Percentiles rank a stretch among this genome's conserved stretches.
Evolutionary conservation across 2,888 invertebrate genomes (phyloP).

Genomic region (Parnassius orleans): DNA sequence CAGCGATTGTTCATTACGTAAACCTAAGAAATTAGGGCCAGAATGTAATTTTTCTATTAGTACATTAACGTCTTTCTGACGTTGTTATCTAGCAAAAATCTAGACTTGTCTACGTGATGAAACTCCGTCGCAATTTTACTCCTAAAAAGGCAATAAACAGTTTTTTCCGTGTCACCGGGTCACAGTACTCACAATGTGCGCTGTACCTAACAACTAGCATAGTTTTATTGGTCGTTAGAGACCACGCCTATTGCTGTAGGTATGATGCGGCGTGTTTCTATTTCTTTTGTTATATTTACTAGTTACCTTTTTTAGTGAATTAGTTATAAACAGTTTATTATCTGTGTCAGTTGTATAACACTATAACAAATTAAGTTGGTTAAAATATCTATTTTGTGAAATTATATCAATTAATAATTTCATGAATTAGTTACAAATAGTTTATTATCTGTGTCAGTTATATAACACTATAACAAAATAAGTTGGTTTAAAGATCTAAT

Average conservation of each 20-base stretch:
- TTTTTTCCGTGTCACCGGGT: conserved; percentile 25
- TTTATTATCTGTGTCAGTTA: too few relatives aligned
- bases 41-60: too few relatives aligned
- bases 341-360: too few relatives aligned
- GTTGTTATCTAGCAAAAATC: conserved; percentile 4
- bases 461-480: too few relatives aligned
- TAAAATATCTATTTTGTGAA: too few relatives aligned
- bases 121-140: conserved; percentile 9
- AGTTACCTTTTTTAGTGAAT: background rate
- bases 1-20: too few relatives aligned
- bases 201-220: conserved; percentile 30
- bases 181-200: conserved; percentile 5
- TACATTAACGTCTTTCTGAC: conserved; percentile 1
- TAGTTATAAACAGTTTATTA: background rate
- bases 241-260: conserved; percentile 44
- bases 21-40: too few relatives aligned
- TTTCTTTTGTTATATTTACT: conserved; percentile 1
- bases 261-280: conserved; percentile 21
- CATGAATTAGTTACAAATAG: too few relatives aligned
- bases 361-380: too few relatives aligned
- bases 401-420: too few relatives aligned
- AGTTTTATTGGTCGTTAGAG: conserved; percentile 48
- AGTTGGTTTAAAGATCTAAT: too few relatives aligned
- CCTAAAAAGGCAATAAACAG: conserved; percentile 2
- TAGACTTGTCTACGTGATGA: conserved; percentile 20